Conservation (phyloP, 2,113 vertebrate genomes). For the Festucalex cinctus region DNA sequence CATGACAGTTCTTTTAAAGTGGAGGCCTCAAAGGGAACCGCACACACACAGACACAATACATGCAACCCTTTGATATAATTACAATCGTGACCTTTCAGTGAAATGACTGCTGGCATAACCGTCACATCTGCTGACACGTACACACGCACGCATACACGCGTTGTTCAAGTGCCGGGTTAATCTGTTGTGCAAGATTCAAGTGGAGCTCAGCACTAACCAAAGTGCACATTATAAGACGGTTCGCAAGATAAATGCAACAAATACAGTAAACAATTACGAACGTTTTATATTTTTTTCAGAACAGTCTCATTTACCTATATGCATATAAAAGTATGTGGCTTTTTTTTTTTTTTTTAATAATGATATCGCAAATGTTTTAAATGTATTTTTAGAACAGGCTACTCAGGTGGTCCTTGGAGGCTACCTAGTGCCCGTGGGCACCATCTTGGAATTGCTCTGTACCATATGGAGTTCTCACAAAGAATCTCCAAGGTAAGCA, state of each 20-base stretch:
- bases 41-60: conserved; percentile 7
- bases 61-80: conserved; percentile 39
- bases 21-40: conserved; percentile 1
- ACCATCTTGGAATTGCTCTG: too few species aligned
- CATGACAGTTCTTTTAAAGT: conserved; percentile 40
- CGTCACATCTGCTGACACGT: not conserved
- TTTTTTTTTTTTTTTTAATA: too few species aligned
- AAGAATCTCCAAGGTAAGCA: too few species aligned
- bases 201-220: not conserved
- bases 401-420: too few species aligned
- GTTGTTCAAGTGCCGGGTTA: not conserved
- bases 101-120: conserved; percentile 30
- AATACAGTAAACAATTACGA: not conserved
- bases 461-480: too few species aligned
- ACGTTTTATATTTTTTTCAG: not conserved
- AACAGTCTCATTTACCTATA: too few species aligned
- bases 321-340: too few species aligned
- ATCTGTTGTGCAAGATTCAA: not conserved
- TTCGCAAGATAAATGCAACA: not conserved
- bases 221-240: not conserved
- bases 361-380: too few species aligned
- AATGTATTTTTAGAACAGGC: too few species aligned
- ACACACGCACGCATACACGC: not conserved
- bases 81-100: conserved; percentile 52
- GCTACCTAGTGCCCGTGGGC: too few species aligned